Conservation (phyloP, 1,140 invertebrate genomes). For the Trichonephila clavipes region DNA sequence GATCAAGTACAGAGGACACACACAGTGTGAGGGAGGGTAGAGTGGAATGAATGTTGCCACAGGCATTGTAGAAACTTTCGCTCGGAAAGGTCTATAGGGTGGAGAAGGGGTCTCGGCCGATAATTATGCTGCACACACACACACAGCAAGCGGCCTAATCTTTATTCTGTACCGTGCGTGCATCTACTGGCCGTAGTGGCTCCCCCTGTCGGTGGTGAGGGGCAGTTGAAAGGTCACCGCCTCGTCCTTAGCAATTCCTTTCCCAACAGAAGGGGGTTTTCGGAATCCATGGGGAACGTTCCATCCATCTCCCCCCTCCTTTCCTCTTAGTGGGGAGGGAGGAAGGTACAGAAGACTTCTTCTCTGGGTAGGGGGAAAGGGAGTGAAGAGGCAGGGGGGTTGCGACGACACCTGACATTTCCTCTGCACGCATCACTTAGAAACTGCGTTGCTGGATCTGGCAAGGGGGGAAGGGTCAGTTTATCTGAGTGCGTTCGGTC, state of each 20-base stretch:
- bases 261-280: slow-evolving; percentile 34
- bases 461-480: slow-evolving; percentile 72
- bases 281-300: slow-evolving; percentile 43
- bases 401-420: slow-evolving; percentile 75
- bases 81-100: neutral
- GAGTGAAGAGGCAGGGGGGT: neutral
- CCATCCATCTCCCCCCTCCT: slow-evolving; percentile 11
- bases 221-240: slow-evolving; percentile 66
- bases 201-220: slow-evolving; percentile 45
- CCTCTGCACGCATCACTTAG: slow-evolving; percentile 74
- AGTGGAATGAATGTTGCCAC: slow-evolving; percentile 7
- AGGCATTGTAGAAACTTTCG: slow-evolving; percentile 15
- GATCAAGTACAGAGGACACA: slow-evolving; percentile 5
- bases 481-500: slow-evolving; percentile 49
- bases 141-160: slow-evolving; percentile 36
- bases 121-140: slow-evolving; percentile 43
- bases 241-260: slow-evolving; percentile 46
- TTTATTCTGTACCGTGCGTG: slow-evolving; percentile 41
- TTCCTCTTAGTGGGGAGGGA: neutral
- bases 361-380: neutral
- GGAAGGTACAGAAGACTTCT: neutral
- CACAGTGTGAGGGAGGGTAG: neutral
- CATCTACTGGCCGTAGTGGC: slow-evolving; percentile 43
- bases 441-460: slow-evolving; percentile 57
- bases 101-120: neutral